Percentiles rank a stretch among this genome's conserved stretches.
Evolutionary conservation across 2,113 vertebrate genomes (phyloP).

Genomic region (Cephalopterus ornatus): DNA sequence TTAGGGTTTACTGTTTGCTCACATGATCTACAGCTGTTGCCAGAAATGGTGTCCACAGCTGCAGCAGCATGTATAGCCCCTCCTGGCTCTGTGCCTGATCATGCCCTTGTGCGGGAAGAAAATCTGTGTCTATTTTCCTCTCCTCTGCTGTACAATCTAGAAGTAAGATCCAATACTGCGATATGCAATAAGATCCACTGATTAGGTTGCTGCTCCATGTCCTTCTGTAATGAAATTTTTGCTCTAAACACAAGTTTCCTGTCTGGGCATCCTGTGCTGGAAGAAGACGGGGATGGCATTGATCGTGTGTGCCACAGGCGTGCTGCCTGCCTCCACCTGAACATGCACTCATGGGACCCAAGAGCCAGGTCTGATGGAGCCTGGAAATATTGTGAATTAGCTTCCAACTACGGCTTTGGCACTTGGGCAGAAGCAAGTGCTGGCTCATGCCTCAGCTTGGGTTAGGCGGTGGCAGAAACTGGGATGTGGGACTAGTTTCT

Average conservation of each 20-base stretch:
- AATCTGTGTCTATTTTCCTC: background rate
- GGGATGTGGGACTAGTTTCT: background rate
- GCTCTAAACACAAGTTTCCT: background rate
- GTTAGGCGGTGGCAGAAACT: background rate
- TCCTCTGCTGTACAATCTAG: background rate
- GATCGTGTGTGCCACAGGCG: background rate
- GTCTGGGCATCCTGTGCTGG: background rate
- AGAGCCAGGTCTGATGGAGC: background rate
- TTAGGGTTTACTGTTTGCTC: background rate
- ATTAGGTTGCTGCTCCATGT: background rate
- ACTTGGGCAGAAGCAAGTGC: background rate
- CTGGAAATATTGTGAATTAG: background rate
- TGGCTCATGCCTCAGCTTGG: background rate
- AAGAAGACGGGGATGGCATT: background rate
- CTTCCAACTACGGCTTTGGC: background rate
- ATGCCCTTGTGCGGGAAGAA: background rate
- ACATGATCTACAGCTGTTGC: background rate
- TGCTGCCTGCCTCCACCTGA: background rate
- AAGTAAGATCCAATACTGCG: background rate
- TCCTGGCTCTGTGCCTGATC: background rate
- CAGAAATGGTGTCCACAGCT: background rate
- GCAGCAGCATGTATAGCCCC: background rate
- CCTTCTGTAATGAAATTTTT: background rate
- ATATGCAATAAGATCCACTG: fast-evolving
- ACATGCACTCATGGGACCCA: background rate